Evolutionary conservation across 2,888 invertebrate species (phyloP).

Genomic region (Cepaea hortensis): DNA sequence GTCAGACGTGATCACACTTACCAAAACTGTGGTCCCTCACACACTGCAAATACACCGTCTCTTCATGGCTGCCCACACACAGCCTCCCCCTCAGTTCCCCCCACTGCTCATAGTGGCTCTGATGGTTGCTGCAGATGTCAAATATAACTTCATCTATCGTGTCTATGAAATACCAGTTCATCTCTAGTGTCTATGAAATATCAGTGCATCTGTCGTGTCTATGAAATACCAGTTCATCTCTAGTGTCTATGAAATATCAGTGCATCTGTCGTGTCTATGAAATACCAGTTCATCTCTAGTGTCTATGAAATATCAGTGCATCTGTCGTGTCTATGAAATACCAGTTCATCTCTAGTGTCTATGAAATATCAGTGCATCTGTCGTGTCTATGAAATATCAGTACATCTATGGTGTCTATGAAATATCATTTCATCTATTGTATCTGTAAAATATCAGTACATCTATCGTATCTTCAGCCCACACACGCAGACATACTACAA

Average conservation of each 20-base stretch:
- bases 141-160: not conserved
- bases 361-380: not conserved
- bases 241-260: not conserved
- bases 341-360: not conserved
- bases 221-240: constrained; percentile 1
- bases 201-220: not conserved
- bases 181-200: no score
- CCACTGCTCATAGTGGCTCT: constrained; percentile 74
- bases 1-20: constrained; percentile 35
- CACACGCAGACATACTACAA: no score
- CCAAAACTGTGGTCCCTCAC: constrained; percentile 72
- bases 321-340: no score
- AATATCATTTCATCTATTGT: not conserved
- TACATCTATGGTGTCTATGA: not conserved
- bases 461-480: not conserved
- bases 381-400: no score
- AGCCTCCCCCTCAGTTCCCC: constrained; percentile 69
- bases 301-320: not conserved
- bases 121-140: constrained; percentile 62
- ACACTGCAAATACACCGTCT: constrained; percentile 61
- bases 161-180: not conserved
- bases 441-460: not conserved
- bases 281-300: not conserved
- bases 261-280: no score
- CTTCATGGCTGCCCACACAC: constrained; percentile 64